phyloP scores from a whole-genome alignment of 1,140 invertebrate species.

The Anadara kagoshimensis region DNA sequence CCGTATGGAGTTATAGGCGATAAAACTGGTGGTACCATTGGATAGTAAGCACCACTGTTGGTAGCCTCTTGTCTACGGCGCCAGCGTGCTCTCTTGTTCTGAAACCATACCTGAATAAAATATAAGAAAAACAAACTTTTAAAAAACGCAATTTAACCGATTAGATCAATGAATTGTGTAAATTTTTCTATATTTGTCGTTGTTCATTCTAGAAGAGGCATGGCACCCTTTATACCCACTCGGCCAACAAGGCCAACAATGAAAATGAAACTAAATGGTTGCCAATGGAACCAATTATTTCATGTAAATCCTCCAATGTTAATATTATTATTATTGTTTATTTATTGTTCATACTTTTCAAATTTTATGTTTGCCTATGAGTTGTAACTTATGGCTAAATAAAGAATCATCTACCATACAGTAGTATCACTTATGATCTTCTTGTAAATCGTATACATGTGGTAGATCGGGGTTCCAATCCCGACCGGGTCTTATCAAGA shows the following conservation, averaged over 20 bases:
- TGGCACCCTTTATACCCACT: too few species aligned
- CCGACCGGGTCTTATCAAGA: too few species aligned
- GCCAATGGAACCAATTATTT: neutral
- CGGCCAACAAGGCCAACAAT: too few species aligned
- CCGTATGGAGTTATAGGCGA: conserved; percentile 32
- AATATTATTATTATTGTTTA: too few species aligned
- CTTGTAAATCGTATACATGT: neutral
- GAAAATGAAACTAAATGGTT: neutral
- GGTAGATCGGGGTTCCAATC: too few species aligned
- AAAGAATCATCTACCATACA: neutral
- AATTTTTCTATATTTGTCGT: neutral
- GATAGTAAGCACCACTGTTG: conserved; percentile 14
- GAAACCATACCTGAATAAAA: conserved; percentile 49
- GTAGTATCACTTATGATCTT: neutral
- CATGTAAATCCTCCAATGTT: neutral
- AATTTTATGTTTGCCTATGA: neutral
- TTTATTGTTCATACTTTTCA: too few species aligned
- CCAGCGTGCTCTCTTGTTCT: conserved; percentile 52
- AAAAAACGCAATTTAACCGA: neutral
- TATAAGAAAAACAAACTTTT: conserved; percentile 7
- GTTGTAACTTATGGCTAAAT: neutral
- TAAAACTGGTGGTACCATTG: conserved; percentile 31
- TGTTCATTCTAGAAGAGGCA: too few species aligned
- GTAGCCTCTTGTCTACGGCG: conserved; percentile 36
- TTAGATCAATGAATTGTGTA: neutral